These are phyloP conservation scores for Gnatocerus cornutus DNA, from an alignment of 2,888 invertebrate species.

Conservation along the genomic window DNA sequence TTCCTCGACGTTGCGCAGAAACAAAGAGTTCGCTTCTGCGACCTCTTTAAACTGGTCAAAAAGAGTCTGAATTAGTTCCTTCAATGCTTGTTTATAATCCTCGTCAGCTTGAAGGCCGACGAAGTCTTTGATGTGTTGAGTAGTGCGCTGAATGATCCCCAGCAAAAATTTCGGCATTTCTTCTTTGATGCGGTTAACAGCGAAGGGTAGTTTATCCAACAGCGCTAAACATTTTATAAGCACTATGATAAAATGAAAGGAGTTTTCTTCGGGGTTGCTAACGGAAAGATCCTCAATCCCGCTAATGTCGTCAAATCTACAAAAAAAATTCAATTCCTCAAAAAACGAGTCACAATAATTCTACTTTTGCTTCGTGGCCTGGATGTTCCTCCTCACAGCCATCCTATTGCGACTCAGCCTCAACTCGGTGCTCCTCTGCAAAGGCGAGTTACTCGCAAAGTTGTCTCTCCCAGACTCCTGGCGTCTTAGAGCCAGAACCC, in stretches of 20 bases:
- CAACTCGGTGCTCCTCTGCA: constrained; percentile 75
- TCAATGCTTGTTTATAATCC: constrained; percentile 63
- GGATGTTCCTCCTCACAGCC: constrained; percentile 74
- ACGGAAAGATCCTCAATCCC: constrained; percentile 76
- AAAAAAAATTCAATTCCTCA: background rate
- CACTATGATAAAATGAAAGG: constrained; percentile 83
- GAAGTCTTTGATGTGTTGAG: constrained; percentile 82
- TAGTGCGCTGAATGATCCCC: constrained; percentile 85
- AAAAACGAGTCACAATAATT: background rate
- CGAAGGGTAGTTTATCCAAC: constrained; percentile 87
- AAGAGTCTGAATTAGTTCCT: constrained; percentile 81
- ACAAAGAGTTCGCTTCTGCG: constrained; percentile 82
- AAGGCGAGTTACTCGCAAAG: constrained; percentile 70
- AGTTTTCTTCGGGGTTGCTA: constrained; percentile 76
- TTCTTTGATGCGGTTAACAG: constrained; percentile 88
- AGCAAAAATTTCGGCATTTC: constrained; percentile 89
- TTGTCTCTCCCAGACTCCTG: constrained; percentile 77
- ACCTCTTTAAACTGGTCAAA: constrained; percentile 89
- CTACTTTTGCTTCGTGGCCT: constrained; percentile 67
- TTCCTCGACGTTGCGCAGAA: constrained; percentile 78
- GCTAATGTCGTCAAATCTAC: constrained; percentile 65
- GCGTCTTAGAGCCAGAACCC: constrained; percentile 72
- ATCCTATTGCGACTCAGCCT: constrained; percentile 75
- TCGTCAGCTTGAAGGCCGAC: constrained; percentile 68
- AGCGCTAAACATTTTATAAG: constrained; percentile 90